Percentiles rank a stretch among this genome's conserved stretches.
These are phyloP conservation scores for Hiodon tergisus DNA, from an alignment of 2,113 vertebrate genomes.

Conservation along the genomic window DNA sequence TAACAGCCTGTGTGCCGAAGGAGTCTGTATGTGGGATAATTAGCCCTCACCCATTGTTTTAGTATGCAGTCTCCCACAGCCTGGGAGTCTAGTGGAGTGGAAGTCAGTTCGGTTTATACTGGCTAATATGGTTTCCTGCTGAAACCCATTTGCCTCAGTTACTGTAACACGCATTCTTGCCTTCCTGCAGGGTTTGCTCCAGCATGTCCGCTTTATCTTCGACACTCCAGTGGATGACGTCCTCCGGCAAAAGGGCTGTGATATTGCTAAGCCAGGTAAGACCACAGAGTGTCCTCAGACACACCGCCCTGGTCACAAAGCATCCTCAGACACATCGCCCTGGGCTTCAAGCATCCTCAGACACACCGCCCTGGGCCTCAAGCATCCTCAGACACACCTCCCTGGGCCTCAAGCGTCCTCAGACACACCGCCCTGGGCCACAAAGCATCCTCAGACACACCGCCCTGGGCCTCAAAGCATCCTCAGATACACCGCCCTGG, in stretches of 20 bases:
- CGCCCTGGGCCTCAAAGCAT: too few relatives aligned
- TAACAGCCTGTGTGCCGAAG: slow-evolving; percentile 21
- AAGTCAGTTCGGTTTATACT: not conserved
- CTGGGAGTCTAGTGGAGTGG: not conserved
- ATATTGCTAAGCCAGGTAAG: slow-evolving; percentile 73
- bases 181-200: slow-evolving; percentile 78
- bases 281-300: not conserved
- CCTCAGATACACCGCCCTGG: too few relatives aligned
- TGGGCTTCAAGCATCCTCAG: not conserved
- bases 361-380: not conserved
- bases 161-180: slow-evolving; percentile 19
- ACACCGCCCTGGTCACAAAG: not conserved
- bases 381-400: too few relatives aligned
- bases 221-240: slow-evolving; percentile 78
- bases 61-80: too few relatives aligned
- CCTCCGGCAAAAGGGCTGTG: slow-evolving; percentile 79
- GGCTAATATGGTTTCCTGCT: not conserved
- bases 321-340: not conserved
- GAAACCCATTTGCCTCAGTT: not conserved
- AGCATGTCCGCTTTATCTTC: slow-evolving; percentile 82
- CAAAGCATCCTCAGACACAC: too few relatives aligned
- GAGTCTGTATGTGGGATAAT: not conserved
- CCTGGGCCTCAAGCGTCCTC: too few relatives aligned
- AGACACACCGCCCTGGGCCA: too few relatives aligned
- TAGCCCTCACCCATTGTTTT: too few relatives aligned